Evolutionary conservation across 2,888 invertebrate genomes (phyloP), one percentile per base, ranked within the genome.

Genomic region (Epiblema foenella): DNA sequence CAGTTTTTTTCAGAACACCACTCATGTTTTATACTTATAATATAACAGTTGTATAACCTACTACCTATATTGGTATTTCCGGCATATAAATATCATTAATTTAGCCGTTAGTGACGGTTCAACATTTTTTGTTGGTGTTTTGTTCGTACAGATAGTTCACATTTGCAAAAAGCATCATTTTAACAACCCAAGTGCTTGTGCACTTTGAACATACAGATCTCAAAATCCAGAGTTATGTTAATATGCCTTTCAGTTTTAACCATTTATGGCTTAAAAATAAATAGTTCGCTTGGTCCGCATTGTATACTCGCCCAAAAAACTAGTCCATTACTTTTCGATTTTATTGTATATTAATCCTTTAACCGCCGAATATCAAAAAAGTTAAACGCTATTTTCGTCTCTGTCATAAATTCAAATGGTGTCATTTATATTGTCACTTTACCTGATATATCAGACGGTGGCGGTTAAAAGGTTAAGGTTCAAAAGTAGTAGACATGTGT

Each of bases 11-110:
- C 46, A 46, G n/a, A 10, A 60, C n/a, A 60, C 24, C 46, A 60
- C n/a, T 60, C 2, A 3, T 46, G 46, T 60, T 29, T 60, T 29
- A 60, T 24, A 11, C 7, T 20, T 24, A 46, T 46, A n/a, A 29
- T 49, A 10, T 29, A 29, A 60, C 29, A 46, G 60, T 60, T 46
- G 46, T 29, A 42, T 60, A 60, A 46, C 17, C 18, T 59, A 24
- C 29, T 60, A 49, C 24, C 4, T 24, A 24, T 60, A 64, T 64
- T 64, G 64, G 37, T 64, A 11, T 64, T 54, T 52, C 64, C 64
- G 64, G 64, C 64, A 39, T 39, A 54, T 52, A 52, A 33, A 10
- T 9, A 39, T 24, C n/a, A 60, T 39, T 20, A 37, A 64, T 24
- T 60, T 60, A 17, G 7, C 46, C 29, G 24, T 4, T 33, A 5